Percentiles rank a stretch among this genome's conserved stretches.
These are phyloP conservation scores for Diglossa brunneiventris DNA, from an alignment of 2,113 vertebrate species.

Conservation along the genomic window DNA sequence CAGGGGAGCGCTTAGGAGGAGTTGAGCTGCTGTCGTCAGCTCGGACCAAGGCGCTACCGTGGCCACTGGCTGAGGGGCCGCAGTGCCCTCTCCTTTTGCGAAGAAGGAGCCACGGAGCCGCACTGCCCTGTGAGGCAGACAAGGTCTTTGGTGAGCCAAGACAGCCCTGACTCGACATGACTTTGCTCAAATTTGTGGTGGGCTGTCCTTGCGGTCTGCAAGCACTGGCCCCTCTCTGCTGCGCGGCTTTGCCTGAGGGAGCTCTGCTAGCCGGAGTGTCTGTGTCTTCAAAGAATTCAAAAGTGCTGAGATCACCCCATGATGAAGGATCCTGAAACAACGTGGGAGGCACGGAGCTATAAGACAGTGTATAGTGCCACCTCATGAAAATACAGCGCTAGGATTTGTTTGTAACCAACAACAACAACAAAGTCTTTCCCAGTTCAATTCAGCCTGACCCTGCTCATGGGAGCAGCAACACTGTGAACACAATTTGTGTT, in stretches of 20 bases:
- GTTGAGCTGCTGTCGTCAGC: constrained; percentile 81
- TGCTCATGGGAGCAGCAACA: background rate
- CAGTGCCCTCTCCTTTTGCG: constrained; percentile 73
- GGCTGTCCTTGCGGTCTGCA: constrained; percentile 65
- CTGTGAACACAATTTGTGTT: background rate
- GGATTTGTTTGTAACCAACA: constrained; percentile 26
- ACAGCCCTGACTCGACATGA: constrained; percentile 68
- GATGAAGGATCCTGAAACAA: constrained; percentile 89
- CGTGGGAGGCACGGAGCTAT: constrained; percentile 80
- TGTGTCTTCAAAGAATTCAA: constrained; percentile 81
- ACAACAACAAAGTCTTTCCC: background rate
- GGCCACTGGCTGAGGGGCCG: constrained; percentile 72
- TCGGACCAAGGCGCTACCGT: constrained; percentile 71
- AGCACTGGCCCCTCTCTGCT: constrained; percentile 69
- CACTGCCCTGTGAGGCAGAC: constrained; percentile 71
- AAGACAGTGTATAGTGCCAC: constrained; percentile 71
- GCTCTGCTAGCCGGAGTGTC: constrained; percentile 73
- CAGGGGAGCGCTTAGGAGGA: constrained; percentile 81
- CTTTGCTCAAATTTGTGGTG: constrained; percentile 73
- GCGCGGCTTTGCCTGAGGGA: constrained; percentile 68
- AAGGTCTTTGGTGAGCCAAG: constrained; percentile 66
- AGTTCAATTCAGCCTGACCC: background rate
- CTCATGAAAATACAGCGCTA: constrained; percentile 65
- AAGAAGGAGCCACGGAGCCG: constrained; percentile 75
- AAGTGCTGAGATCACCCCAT: constrained; percentile 80